Percentiles rank a stretch among this genome's conserved stretches.
These are phyloP conservation scores for Agrochola lychnidis DNA, from an alignment of 2,888 invertebrate species.

Conservation along the genomic window DNA sequence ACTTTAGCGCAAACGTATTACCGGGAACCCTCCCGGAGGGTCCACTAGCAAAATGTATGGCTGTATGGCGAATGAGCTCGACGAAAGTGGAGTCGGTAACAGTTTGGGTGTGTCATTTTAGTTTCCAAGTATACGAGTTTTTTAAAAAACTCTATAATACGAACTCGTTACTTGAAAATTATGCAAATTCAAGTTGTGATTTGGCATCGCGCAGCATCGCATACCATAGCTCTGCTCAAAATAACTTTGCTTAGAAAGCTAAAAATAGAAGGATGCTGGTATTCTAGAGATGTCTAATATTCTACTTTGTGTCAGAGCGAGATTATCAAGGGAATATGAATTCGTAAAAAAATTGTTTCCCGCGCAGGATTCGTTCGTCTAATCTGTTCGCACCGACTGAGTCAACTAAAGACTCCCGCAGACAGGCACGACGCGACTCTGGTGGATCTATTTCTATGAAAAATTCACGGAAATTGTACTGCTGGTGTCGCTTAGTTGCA, in stretches of 20 bases:
- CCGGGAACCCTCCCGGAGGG: too few species aligned
- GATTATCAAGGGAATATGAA: not conserved
- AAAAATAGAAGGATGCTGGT: conserved; percentile 16
- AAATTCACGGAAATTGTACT: too few species aligned
- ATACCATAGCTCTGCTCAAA: conserved; percentile 15
- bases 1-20: too few species aligned
- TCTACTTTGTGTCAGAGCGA: not conserved
- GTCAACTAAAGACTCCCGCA: too few species aligned
- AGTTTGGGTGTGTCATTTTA: not conserved
- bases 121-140: not conserved
- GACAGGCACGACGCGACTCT: too few species aligned
- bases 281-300: conserved; percentile 1
- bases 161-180: conserved; percentile 15
- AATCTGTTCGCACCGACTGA: too few species aligned
- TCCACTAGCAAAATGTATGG: too few species aligned
- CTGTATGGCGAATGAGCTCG: too few species aligned
- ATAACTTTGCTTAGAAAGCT: conserved; percentile 33
- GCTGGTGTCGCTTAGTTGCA: too few species aligned
- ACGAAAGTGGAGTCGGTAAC: too few species aligned
- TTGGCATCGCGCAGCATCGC: conserved; percentile 16
- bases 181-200: conserved; percentile 25
- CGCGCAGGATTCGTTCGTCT: not conserved
- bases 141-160: conserved; percentile 1
- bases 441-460: too few species aligned
- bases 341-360: not conserved